Percentiles rank a stretch among this genome's conserved stretches.
phyloP scores from a whole-genome alignment of 2,888 invertebrate genomes.

The Nomada goodeniana region DNA sequence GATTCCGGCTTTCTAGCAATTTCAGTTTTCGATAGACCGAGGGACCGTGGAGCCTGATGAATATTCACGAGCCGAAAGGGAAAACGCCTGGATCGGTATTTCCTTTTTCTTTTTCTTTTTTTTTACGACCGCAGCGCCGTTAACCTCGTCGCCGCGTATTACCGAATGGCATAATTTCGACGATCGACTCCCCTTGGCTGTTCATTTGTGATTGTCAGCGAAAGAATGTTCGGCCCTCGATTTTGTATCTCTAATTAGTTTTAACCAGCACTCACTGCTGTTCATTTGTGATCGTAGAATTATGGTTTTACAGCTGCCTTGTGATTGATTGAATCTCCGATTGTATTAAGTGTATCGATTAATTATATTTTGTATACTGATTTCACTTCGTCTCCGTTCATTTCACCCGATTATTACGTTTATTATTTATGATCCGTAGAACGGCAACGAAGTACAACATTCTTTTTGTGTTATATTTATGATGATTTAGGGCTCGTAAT shows the following conservation, averaged over 20 bases:
- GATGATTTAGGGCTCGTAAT: not conserved
- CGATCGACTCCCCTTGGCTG: not conserved
- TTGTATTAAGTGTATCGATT: constrained; percentile 30
- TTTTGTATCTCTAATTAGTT: constrained; percentile 9
- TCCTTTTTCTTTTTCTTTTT: not conserved
- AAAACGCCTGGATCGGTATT: not conserved
- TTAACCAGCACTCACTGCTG: constrained; percentile 19
- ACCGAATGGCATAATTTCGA: not conserved
- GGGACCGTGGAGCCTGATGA: constrained; percentile 24
- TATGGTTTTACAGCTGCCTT: constrained; percentile 38
- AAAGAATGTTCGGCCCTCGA: not conserved
- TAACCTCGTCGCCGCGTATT: no score
- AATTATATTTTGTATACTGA: constrained; percentile 43
- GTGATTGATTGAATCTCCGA: constrained; percentile 41
- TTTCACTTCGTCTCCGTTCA: not conserved
- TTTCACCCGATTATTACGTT: not conserved
- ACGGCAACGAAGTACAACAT: no score
- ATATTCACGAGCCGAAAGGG: constrained; percentile 25
- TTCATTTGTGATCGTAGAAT: constrained; percentile 36
- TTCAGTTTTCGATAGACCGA: constrained; percentile 54
- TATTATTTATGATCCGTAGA: no score
- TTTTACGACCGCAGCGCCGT: not conserved
- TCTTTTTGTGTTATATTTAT: not conserved
- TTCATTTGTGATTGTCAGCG: constrained; percentile 5
- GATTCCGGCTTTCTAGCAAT: constrained; percentile 53